Evolutionary conservation across 2,797 vertebrate genomes (phyloP).

Genomic region (Delichon dasypus): DNA sequence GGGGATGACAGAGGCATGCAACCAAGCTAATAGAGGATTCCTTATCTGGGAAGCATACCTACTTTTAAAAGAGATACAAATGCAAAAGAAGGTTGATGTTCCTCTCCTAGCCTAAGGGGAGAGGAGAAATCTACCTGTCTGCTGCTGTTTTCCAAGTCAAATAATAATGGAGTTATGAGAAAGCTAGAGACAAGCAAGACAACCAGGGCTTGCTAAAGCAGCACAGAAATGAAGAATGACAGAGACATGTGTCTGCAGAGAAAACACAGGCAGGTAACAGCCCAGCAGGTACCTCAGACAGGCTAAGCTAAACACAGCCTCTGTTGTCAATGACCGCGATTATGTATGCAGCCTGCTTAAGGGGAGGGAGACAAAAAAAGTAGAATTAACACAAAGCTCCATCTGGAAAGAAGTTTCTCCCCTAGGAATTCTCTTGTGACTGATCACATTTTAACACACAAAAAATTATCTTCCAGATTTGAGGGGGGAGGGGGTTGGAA

Average conservation of each 20-base stretch:
- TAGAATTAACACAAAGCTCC: neutral
- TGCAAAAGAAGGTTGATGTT: neutral
- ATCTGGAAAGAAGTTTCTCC: neutral
- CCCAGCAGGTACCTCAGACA: neutral
- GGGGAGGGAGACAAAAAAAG: neutral
- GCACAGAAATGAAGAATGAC: neutral
- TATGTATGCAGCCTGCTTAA: neutral
- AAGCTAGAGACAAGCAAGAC: neutral
- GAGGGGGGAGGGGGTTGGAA: too few species aligned
- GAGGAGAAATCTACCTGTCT: neutral
- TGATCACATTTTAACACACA: neutral
- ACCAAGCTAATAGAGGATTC: neutral
- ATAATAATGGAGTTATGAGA: neutral
- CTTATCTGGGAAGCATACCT: neutral
- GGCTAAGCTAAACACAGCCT: neutral
- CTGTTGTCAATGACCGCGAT: accelerated
- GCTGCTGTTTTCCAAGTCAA: neutral
- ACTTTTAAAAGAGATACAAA: neutral
- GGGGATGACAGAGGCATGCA: neutral
- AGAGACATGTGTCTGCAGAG: neutral
- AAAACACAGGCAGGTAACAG: accelerated
- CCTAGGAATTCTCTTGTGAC: neutral
- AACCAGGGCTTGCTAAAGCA: neutral
- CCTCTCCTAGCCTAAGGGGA: neutral
- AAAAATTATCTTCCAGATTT: neutral